These are phyloP conservation scores for Gobio gobio DNA, from an alignment of 2,113 vertebrate genomes.

Conservation along the genomic window DNA sequence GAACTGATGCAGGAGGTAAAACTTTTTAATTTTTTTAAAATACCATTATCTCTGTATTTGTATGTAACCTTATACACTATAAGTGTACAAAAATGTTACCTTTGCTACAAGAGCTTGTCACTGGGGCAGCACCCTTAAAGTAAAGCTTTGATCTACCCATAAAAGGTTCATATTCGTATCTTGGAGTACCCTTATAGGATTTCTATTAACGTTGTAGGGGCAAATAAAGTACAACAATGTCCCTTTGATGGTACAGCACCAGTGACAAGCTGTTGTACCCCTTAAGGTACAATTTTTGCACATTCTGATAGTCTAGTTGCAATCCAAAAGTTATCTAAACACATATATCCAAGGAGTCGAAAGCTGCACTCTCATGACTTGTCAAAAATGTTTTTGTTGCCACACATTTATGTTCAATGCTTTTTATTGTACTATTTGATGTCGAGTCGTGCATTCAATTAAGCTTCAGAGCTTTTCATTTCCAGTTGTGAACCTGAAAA, in stretches of 20 bases:
- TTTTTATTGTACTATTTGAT: constrained; percentile 9
- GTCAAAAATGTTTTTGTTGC: not conserved
- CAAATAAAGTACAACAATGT: not conserved
- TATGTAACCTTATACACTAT: not conserved
- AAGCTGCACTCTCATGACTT: not conserved
- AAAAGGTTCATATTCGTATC: not conserved
- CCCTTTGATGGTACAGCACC: not conserved
- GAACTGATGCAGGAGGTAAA: not conserved
- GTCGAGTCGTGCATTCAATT: not conserved
- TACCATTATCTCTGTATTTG: not conserved
- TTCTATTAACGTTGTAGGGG: not conserved
- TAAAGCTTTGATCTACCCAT: too few relatives aligned
- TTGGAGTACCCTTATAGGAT: not conserved
- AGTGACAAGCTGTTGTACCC: not conserved
- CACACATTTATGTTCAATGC: not conserved
- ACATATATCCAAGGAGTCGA: not conserved
- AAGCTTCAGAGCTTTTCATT: not conserved
- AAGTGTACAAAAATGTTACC: not conserved
- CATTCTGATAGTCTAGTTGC: not conserved
- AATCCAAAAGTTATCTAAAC: not conserved
- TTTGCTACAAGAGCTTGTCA: too few relatives aligned
- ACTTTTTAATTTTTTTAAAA: not conserved
- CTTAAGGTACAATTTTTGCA: not conserved
- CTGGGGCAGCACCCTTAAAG: too few relatives aligned
- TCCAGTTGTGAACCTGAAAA: not conserved